These are phyloP conservation scores for Cephus pygmeus DNA, from an alignment of 2,888 invertebrate species.

Conservation along the genomic window DNA sequence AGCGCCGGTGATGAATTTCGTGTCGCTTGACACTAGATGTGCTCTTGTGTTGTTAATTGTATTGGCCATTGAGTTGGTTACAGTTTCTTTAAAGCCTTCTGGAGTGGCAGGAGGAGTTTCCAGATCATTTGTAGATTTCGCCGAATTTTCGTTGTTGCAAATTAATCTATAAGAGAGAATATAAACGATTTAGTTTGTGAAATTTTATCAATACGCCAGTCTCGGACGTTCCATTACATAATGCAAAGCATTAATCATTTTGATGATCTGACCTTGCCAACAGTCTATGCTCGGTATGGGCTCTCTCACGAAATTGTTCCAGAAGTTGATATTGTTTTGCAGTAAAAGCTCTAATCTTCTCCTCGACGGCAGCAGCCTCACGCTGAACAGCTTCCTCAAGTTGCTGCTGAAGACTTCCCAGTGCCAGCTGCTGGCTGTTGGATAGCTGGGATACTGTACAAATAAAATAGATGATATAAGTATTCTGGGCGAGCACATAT, in stretches of 20 bases:
- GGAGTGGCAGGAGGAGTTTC: slow-evolving; percentile 46
- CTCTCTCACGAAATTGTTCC: slow-evolving; percentile 78
- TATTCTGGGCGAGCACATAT: no score
- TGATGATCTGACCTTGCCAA: slow-evolving; percentile 69
- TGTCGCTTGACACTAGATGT: slow-evolving; percentile 31
- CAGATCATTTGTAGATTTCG: slow-evolving; percentile 34
- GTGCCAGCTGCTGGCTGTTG: slow-evolving; percentile 69
- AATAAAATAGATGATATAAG: no score
- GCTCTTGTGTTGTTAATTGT: slow-evolving; percentile 33
- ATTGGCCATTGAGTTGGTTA: slow-evolving; percentile 45
- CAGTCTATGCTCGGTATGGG: slow-evolving; percentile 78
- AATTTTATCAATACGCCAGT: neutral
- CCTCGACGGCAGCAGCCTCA: slow-evolving; percentile 78
- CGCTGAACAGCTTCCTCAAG: slow-evolving; percentile 76
- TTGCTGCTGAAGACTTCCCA: slow-evolving; percentile 74
- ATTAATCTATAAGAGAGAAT: slow-evolving; percentile 38
- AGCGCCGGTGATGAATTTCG: slow-evolving; percentile 29
- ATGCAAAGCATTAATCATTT: neutral
- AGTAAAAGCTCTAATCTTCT: slow-evolving; percentile 79
- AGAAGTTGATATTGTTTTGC: slow-evolving; percentile 81
- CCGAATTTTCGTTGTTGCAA: slow-evolving; percentile 40
- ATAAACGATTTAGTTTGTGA: neutral
- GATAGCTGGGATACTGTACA: slow-evolving; percentile 64
- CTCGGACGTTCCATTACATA: neutral
- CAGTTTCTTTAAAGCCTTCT: slow-evolving; percentile 41